Evolutionary conservation across 2,797 vertebrate species (phyloP), one percentile per base, ranked within the genome.

Genomic region (Hipposideros larvatus): DNA sequence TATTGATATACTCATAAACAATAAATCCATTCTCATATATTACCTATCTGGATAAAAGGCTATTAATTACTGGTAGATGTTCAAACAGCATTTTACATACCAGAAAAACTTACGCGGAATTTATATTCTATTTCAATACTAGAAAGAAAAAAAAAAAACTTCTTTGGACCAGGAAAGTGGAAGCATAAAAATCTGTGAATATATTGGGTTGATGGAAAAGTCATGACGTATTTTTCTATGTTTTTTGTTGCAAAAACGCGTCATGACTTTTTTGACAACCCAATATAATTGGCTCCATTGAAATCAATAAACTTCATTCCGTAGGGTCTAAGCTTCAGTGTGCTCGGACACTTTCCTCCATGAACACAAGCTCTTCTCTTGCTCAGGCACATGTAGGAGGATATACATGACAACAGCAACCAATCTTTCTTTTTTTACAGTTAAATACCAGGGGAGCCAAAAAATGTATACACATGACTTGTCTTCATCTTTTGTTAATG

Each of bases 1-100:
- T 95, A 96, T 95, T 95, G 96, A 97, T 88, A 97, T 83, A 84
- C 83, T 96, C 80, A 95, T 94, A 97, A 96, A 80, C 82, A 97
- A 93, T 95, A 95, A 78, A 92, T 97, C 97, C 88, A 98, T 95
- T 98, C 31, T 59, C 28, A 94, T 77, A 71, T 55, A 98, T 91
- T 94, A 97, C 77, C 83, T 98, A 95, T 53, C n/a, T 77, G 95
- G 48, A 95, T 95, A 95, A 98, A 96, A 91, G 31, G 31, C 37
- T 97, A 94, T 97, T 98, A 98, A 98, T 98, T 98, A 91, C 97
- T 57, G n/a, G 26, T 93, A 95, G 53, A 83, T 92, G 93, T 80
- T 88, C 57, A 96, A 37, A 92, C 7, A 53, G 41, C 28, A 70
- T 96, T 97, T 96, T 82, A 94, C 78, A 89, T 28, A 85, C 53